phyloP scores from a whole-genome alignment of 92 coral and sea anemone species.

The Zoanthus sociatus region DNA sequence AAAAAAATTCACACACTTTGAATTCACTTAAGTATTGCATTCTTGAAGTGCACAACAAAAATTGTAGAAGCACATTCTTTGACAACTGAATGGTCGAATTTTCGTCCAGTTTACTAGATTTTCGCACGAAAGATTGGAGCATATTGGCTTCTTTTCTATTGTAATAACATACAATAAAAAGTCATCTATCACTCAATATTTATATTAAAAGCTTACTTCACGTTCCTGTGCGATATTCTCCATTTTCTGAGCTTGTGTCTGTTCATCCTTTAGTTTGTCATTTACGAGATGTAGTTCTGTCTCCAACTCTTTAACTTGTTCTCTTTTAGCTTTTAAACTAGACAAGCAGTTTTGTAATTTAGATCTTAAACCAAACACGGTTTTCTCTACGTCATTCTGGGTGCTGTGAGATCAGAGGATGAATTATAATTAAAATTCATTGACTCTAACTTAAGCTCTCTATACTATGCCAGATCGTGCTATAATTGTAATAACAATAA shows the following conservation, averaged over 20 bases:
- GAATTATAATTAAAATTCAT: background rate
- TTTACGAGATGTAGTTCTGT: constrained; percentile 54
- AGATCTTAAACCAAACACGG: constrained; percentile 75
- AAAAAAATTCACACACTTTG: too few relatives aligned
- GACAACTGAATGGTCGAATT: too few relatives aligned
- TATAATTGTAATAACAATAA: too few relatives aligned
- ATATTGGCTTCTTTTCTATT: background rate
- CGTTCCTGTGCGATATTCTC: constrained; percentile 83
- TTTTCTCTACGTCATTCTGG: constrained; percentile 55
- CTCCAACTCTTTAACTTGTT: constrained; percentile 73
- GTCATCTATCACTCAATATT: background rate
- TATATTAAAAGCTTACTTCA: constrained; percentile 62
- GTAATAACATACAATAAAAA: background rate
- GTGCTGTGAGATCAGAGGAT: background rate
- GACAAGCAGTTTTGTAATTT: constrained; percentile 83
- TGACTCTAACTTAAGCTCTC: too few relatives aligned
- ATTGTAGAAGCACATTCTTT: too few relatives aligned
- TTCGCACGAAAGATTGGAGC: too few relatives aligned
- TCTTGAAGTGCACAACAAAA: too few relatives aligned
- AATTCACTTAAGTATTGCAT: too few relatives aligned
- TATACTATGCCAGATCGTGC: too few relatives aligned
- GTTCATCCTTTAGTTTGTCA: constrained; percentile 66
- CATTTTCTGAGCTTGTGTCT: constrained; percentile 68
- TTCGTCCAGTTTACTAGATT: too few relatives aligned
- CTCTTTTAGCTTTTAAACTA: constrained; percentile 72